Conservation (phyloP, 2,113 vertebrate genomes). For the Galbula dea region DNA sequence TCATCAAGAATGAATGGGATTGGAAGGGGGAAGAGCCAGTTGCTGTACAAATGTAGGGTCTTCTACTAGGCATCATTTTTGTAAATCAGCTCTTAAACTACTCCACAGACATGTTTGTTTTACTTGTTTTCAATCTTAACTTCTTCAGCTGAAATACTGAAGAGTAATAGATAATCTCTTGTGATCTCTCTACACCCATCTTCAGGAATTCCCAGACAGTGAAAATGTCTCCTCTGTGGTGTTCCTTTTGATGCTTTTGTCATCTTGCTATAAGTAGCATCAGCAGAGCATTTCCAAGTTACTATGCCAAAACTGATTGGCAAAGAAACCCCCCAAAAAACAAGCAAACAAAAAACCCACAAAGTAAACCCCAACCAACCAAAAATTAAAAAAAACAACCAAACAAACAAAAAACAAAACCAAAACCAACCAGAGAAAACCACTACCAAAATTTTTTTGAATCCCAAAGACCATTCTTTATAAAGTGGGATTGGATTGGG, state of each 20-base stretch:
- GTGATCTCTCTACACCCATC: background rate
- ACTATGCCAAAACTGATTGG: background rate
- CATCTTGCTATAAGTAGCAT: background rate
- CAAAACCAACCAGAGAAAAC: background rate
- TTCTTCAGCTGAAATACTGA: background rate
- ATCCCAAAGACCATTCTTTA: constrained; percentile 12
- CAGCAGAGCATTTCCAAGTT: background rate
- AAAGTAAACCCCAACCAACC: background rate
- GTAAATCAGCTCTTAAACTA: background rate
- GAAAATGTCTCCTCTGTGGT: background rate
- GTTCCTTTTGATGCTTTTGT: background rate
- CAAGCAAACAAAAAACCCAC: no score
- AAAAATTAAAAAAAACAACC: no score
- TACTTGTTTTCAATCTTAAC: background rate
- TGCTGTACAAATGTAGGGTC: background rate
- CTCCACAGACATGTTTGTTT: background rate
- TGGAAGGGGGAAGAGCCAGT: background rate
- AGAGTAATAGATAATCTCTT: background rate
- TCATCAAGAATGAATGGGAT: background rate
- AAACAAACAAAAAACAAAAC: background rate
- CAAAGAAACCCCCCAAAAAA: no score
- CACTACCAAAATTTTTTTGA: background rate
- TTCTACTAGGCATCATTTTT: background rate
- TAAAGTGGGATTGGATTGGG: background rate
- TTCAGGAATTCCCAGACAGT: background rate